Evolutionary conservation across 2,888 invertebrate genomes (phyloP), one percentile per base, ranked within the genome.

Genomic region (Tenthredo mesomela): DNA sequence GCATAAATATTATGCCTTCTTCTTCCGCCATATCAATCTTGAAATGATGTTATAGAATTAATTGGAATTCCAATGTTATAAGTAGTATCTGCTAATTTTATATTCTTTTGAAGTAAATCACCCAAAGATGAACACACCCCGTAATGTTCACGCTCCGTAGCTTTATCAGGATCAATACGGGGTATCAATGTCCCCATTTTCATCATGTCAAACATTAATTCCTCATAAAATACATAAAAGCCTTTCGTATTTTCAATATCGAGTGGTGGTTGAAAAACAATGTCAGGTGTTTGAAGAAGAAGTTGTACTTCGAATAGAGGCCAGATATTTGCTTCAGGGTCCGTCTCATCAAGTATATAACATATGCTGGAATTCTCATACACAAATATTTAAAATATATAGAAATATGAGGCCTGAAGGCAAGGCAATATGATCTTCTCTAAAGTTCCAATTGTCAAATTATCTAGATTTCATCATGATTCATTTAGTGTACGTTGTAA

Each of bases 241-340:
- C 97, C 96, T 67, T 95, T 95, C 0, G 95, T 91, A 89, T 96
- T 95, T 33, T 96, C 95, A 78, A 95, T 90, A 86, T 97, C 96
- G 89, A 98, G 93, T 0, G 97, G 95, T 0, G 98, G 98, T 37
- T 95, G 94, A 91, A 96, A 98, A 78, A 95, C 94, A 86, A 98
- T 96, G 84, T 96, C 95, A 47, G 96, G 96, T 87, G 96, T 96
- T 87, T 95, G 95, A 4, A 98, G 94, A 89, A 96, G 96, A 89
- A 98, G 95, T 77, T 95, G 93, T 1, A 98, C 95, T 93, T 97
- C 96, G 93, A 98, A 96, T 61, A 98, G 95, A 0, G 98, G 97
- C 9, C 94, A 92, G 21, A 93, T 91, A 40, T 96, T 95, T 2
- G 94, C 94, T 85, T 94, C 94, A 54, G 94, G 91, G 89, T 95